phyloP scores from a whole-genome alignment of 1,140 invertebrate species.

The Sogatella furcifera region DNA sequence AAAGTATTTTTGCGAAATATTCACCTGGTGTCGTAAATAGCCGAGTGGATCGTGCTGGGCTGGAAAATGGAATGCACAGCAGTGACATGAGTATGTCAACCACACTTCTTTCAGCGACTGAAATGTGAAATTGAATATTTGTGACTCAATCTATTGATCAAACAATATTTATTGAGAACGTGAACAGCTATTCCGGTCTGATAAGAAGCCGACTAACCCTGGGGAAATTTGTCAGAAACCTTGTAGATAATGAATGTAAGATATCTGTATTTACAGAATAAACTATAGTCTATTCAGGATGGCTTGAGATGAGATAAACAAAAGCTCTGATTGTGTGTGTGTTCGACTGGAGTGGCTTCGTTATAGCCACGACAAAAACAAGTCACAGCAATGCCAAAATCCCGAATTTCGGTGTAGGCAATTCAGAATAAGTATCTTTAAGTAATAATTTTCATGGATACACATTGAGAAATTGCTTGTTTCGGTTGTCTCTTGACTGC shows the following conservation, averaged over 20 bases:
- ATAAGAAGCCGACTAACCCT: not conserved
- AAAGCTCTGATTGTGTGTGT: no score
- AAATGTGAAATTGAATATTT: slow-evolving; percentile 17
- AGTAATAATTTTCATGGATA: no score
- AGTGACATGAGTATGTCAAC: slow-evolving; percentile 79
- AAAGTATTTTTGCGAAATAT: not conserved
- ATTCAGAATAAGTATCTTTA: no score
- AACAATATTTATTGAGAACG: not conserved
- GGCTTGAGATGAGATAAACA: no score
- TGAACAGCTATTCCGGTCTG: not conserved
- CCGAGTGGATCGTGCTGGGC: slow-evolving; percentile 58
- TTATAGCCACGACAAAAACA: no score
- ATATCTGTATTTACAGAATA: no score
- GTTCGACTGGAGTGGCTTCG: no score
- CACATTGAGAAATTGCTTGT: no score
- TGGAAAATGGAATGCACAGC: slow-evolving; percentile 78
- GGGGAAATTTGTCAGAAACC: not conserved
- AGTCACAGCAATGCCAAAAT: no score
- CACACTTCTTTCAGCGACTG: slow-evolving; percentile 42
- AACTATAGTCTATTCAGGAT: no score
- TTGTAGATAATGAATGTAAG: not conserved
- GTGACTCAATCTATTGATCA: not conserved
- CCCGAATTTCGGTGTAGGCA: no score
- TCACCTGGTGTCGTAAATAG: slow-evolving; percentile 46
- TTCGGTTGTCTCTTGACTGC: no score